A percentile compares a stretch with the other conserved stretches of the same genome.
Conservation (phyloP, 2,797 vertebrate genomes). For the Eospalax fontanierii region DNA sequence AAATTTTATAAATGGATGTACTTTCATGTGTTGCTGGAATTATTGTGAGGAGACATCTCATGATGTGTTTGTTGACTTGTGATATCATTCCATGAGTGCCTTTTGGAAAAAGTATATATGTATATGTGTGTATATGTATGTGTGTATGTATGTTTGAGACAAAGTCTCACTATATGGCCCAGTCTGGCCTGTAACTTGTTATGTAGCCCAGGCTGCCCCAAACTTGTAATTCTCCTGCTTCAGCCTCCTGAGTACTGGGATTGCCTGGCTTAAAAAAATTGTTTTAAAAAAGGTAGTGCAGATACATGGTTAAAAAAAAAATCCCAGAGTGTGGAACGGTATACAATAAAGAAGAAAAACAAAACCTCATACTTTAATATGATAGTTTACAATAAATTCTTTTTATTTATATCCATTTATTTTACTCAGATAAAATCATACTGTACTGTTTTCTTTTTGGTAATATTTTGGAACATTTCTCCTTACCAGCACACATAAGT, state of each 20-base stretch:
- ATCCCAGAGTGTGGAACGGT: neutral
- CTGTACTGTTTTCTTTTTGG: neutral
- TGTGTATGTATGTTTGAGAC: too few relatives aligned
- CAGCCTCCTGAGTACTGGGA: neutral
- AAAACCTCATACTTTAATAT: neutral
- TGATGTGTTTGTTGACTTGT: neutral
- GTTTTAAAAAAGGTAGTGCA: neutral
- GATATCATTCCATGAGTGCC: neutral
- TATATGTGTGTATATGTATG: neutral
- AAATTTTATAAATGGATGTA: neutral
- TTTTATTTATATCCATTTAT: neutral
- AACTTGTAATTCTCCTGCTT: too few relatives aligned
- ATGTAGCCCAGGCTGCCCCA: neutral
- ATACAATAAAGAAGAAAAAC: slow-evolving; percentile 15
- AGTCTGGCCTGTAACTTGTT: neutral
- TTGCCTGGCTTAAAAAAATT: neutral
- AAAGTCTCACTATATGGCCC: neutral
- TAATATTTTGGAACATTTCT: slow-evolving; percentile 13
- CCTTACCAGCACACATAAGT: neutral
- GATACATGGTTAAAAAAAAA: neutral
- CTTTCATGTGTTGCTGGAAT: neutral
- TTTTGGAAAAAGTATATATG: neutral
- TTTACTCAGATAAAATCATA: neutral
- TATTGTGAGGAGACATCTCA: neutral
- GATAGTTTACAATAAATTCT: neutral